Conservation (phyloP, 1,140 invertebrate species). For the Copidosoma floridanum region DNA sequence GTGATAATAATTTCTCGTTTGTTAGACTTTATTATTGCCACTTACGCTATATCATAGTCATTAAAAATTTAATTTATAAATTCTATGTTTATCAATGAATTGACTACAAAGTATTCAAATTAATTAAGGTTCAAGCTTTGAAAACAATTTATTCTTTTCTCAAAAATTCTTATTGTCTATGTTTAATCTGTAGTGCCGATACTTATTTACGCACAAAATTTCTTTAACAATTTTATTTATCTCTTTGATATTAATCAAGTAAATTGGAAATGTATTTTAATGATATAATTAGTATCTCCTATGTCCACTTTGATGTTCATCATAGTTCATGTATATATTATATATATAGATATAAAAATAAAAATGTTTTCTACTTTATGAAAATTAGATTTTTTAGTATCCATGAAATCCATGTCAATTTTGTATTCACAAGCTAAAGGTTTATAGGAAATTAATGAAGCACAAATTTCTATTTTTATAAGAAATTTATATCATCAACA, state of each 20-base stretch:
- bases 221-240: background rate
- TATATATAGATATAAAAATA: conserved; percentile 41
- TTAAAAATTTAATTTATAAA: conserved; percentile 23
- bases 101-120: conserved; percentile 7
- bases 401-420: too few relatives aligned
- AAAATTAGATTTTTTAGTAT: background rate
- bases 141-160: too few relatives aligned
- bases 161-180: too few relatives aligned
- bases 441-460: too few relatives aligned
- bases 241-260: too few relatives aligned
- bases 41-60: conserved; percentile 10
- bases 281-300: too few relatives aligned
- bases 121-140: conserved; percentile 7
- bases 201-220: background rate
- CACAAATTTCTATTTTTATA: too few relatives aligned
- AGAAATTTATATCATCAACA: too few relatives aligned
- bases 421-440: too few relatives aligned
- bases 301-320: too few relatives aligned
- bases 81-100: conserved; percentile 19
- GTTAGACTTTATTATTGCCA: background rate
- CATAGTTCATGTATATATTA: conserved; percentile 40
- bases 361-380: conserved; percentile 43
- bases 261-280: too few relatives aligned
- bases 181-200: background rate
- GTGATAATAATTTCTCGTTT: too few relatives aligned